Evolutionary conservation across 1,140 invertebrate genomes (phyloP).

Genomic region (Dolichoris vasculosae): DNA sequence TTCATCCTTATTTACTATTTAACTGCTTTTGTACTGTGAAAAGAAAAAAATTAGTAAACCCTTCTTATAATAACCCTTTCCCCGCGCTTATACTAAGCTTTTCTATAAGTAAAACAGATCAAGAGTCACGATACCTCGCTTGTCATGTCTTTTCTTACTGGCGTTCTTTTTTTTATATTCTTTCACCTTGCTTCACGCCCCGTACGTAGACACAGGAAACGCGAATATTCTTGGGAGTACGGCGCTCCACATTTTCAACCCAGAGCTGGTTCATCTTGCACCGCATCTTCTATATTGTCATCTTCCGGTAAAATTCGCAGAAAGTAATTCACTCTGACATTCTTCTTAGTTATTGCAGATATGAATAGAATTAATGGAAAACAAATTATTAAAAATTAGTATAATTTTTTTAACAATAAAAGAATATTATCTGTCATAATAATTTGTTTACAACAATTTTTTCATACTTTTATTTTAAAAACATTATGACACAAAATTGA

Average conservation of each 20-base stretch:
- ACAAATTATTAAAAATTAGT: background rate
- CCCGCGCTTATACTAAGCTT: background rate
- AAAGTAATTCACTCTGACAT: background rate
- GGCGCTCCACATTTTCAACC: slow-evolving; percentile 28
- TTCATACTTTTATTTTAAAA: too few species aligned
- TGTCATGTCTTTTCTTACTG: background rate
- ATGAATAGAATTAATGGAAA: background rate
- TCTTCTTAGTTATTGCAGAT: background rate
- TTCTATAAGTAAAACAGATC: slow-evolving; percentile 43
- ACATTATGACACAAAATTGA: too few species aligned
- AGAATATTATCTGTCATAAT: too few species aligned
- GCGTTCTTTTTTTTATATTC: background rate
- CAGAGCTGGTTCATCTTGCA: slow-evolving; percentile 21
- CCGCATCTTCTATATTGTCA: slow-evolving; percentile 31
- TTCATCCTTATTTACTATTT: too few species aligned
- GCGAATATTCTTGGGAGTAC: slow-evolving; percentile 40
- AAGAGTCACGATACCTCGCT: background rate
- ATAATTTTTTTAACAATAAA: background rate
- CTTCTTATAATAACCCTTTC: background rate
- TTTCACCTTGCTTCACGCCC: background rate
- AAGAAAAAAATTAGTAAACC: too few species aligned
- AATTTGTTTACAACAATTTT: too few species aligned
- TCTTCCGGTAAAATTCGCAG: slow-evolving; percentile 47
- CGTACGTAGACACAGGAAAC: slow-evolving; percentile 36
- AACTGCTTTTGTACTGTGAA: too few species aligned